Base-by-base conservation (phyloP, 2,797 vertebrate genomes). In the Pangasius sanitwongsei region DNA sequence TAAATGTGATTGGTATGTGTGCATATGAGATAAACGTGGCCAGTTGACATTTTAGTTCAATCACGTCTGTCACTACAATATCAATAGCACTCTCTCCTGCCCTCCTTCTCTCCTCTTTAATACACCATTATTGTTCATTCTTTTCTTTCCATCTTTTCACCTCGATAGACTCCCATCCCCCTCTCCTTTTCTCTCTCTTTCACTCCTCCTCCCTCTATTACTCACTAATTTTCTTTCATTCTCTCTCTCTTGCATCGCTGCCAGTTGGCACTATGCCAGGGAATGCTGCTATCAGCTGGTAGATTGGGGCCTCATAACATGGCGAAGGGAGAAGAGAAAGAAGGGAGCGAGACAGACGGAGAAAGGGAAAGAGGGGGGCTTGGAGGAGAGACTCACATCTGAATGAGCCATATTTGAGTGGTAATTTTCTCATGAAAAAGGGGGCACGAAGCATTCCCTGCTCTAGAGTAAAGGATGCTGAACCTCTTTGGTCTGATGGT, bases 201-300 rank as follows among this genome's bases (percentile, higher is more conserved):
- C 90, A 86, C 89, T 91, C 87, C 91, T 85, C 91, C 89, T 89
- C 94, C 91, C 94, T 95, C 94, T 93, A 95, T 96, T 95, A 95
- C 95, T 96, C 94, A 95, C 95, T 96, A 93, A 95, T 96, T 96
- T 95, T 95, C 95, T 92, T 90, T 91, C 91, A 90, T 88, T 93
- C 90, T 93, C 90, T 93, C 93, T 88, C 92, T 94, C 94, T 94
- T 95, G 95, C 95, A 89, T 95, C 93, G 95, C 93, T 95, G 96
- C 96, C 96, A 96, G 94, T 96, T 96, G 96, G 96, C 95, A 81
- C 86, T n/a, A 89, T 95, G 96, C 96, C 96, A 97, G 95, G 95
- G 96, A 97, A 97, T 96, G 96, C 96, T 96, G 96, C 95, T 97
- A 97, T 97, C 96, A 97, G 96, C 96, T 97, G 96, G 96, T 96